Base-by-base conservation (phyloP, 1,140 invertebrate genomes). In the Hermatobates lingyangjiaoensis region DNA sequence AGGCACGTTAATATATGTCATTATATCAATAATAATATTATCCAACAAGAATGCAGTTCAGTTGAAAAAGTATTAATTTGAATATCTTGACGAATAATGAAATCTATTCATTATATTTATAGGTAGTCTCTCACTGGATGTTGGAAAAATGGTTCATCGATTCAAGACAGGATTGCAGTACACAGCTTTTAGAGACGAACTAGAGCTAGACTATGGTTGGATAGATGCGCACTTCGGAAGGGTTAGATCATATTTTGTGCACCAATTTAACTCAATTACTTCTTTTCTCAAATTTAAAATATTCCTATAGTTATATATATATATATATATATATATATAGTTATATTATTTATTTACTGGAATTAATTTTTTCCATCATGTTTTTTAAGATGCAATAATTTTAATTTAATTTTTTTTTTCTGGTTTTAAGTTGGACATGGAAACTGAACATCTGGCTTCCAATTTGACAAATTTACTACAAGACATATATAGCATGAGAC, bases 101-200 rank as follows among this genome's bases (percentile, higher is more conserved):
- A n/a, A n/a, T n/a, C n/a, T n/a, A n/a, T n/a, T 34, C 7, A 10
- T 34, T 56, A 45, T 47, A 52, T 25, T 59, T 63, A 27, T 53
- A 70, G 72, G 69, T 44, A 84, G 79, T n/a, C 57, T 88, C 27
- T 73, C 75, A 47, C 45, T 64, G 2, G 70, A 87, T 64, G 63
- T 88, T 1, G 59, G 57, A 1, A 64, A 60, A 21, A 63, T 80
- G 54, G 73, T 87, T 27, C 62, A 63, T 15, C 75, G 72, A 56
- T 81, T 81, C 55, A 62, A 74, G 2, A 65, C 73, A 52, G 83
- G 83, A 15, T 68, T 87, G 15, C 74, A 73, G 54, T 87, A 82
- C 61, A 67, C 62, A 38, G 75, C 74, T 0, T 50, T 60, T 4
- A 77, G 74, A 56, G 78, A 85, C 63, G 73, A 77, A 48, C 57